Conservation (phyloP, 2,797 vertebrate species). For the Xenentodon cancila region DNA sequence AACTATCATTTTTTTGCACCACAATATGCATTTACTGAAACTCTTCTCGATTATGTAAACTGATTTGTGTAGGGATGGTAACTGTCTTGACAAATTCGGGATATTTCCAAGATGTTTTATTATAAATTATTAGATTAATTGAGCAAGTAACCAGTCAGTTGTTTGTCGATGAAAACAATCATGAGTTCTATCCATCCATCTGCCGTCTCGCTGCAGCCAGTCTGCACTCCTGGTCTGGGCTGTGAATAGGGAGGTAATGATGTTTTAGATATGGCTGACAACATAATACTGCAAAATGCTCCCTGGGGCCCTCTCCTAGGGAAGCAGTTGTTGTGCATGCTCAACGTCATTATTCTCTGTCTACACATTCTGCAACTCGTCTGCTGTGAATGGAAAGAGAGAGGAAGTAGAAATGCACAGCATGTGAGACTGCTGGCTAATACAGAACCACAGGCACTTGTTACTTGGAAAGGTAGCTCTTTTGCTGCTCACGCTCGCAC, state of each 20-base stretch:
- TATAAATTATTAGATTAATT: not conserved
- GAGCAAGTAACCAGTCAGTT: conserved; percentile 7
- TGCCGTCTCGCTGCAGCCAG: conserved; percentile 28
- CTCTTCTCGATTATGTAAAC: too few relatives aligned
- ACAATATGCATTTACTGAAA: too few relatives aligned
- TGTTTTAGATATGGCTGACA: conserved; percentile 79
- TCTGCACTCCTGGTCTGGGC: conserved; percentile 39
- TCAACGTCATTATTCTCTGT: conserved; percentile 76
- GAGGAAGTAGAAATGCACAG: conserved; percentile 53
- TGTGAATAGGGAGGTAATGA: conserved; percentile 70
- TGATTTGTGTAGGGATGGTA: too few relatives aligned
- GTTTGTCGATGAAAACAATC: conserved; percentile 21
- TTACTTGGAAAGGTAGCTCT: conserved; percentile 58
- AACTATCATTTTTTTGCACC: too few relatives aligned
- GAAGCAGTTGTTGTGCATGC: conserved; percentile 72
- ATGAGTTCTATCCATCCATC: conserved; percentile 4
- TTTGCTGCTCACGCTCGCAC: conserved; percentile 5
- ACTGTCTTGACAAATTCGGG: too few relatives aligned
- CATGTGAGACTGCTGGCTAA: conserved; percentile 51
- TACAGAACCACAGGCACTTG: conserved; percentile 60
- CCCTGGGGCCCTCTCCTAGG: conserved; percentile 64
- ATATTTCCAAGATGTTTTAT: too few relatives aligned
- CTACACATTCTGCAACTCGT: conserved; percentile 65
- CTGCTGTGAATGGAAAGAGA: conserved; percentile 55
- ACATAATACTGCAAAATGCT: conserved; percentile 74